Evolutionary conservation across 2,888 invertebrate species (phyloP).

Genomic region (Rhyacophila evoluta): DNA sequence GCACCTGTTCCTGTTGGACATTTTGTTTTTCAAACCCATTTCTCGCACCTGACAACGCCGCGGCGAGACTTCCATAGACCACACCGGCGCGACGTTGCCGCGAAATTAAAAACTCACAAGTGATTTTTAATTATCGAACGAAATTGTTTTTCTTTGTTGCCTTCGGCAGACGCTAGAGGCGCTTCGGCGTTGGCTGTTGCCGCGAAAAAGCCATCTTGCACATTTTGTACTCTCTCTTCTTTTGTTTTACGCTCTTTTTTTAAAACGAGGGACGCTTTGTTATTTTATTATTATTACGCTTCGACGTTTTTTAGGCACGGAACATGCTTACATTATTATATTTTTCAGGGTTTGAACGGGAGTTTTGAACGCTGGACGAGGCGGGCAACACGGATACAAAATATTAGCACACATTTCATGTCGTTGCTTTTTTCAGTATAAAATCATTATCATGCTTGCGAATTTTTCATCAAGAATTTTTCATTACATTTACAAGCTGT

Average conservation of each 20-base stretch:
- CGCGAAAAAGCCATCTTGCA: conserved; percentile 6
- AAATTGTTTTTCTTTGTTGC: conserved; percentile 52
- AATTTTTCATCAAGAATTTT: not conserved
- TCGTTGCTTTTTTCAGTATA: not conserved
- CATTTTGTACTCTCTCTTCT: conserved; percentile 6
- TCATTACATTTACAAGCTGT: not conserved
- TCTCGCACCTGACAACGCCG: conserved; percentile 41
- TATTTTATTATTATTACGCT: conserved; percentile 19
- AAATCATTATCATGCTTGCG: not conserved
- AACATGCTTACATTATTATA: not conserved
- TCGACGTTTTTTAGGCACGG: conserved; percentile 16
- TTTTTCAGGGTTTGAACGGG: conserved; percentile 6
- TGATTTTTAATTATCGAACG: conserved; percentile 52
- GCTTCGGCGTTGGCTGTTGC: not conserved
- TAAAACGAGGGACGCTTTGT: conserved; percentile 2
- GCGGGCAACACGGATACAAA: not conserved
- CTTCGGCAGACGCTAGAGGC: not conserved
- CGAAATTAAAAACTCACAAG: conserved; percentile 44
- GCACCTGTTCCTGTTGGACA: conserved; percentile 20
- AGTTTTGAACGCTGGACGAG: not conserved
- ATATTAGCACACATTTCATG: conserved; percentile 1
- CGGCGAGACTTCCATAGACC: not conserved
- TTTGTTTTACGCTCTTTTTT: not conserved
- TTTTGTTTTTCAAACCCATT: conserved; percentile 39
- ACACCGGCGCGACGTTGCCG: conserved; percentile 31